Conservation (phyloP, 2,888 invertebrate species). For the Meghimatium bilineatum region DNA sequence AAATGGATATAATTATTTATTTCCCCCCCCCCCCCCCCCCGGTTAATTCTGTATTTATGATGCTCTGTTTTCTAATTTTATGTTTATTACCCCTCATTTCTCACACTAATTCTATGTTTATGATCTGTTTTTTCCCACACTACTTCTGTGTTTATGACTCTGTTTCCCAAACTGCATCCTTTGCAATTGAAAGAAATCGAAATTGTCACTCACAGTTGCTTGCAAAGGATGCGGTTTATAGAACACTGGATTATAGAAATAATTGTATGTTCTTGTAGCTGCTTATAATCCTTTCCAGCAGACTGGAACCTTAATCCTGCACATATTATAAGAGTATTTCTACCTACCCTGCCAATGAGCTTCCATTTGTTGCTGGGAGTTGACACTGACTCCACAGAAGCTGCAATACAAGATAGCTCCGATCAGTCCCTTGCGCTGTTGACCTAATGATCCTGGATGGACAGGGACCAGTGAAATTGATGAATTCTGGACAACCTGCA, state of each 20-base stretch:
- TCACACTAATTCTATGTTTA: too few relatives aligned
- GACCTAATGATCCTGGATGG: not conserved
- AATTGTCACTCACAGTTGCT: too few relatives aligned
- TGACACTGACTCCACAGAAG: not conserved
- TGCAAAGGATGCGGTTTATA: not conserved
- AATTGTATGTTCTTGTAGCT: not conserved
- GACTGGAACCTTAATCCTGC: too few relatives aligned
- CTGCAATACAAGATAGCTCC: not conserved
- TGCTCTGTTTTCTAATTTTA: too few relatives aligned
- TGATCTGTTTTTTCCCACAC: too few relatives aligned
- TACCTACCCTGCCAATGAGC: slow-evolving; percentile 8
- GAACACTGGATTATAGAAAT: not conserved
- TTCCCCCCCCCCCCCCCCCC: too few relatives aligned
- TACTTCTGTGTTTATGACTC: too few relatives aligned
- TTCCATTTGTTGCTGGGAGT: slow-evolving; percentile 11
- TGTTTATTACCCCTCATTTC: too few relatives aligned
- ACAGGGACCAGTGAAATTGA: not conserved
- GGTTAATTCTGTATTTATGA: too few relatives aligned
- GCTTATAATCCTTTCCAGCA: not conserved
- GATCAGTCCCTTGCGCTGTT: not conserved
- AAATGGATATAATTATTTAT: too few relatives aligned
- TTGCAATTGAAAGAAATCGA: too few relatives aligned
- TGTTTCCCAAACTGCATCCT: too few relatives aligned
- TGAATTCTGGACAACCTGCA: not conserved
- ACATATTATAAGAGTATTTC: not conserved